phyloP scores from a whole-genome alignment of 2,113 vertebrate genomes.

The Microcebus lehilahytsara region DNA sequence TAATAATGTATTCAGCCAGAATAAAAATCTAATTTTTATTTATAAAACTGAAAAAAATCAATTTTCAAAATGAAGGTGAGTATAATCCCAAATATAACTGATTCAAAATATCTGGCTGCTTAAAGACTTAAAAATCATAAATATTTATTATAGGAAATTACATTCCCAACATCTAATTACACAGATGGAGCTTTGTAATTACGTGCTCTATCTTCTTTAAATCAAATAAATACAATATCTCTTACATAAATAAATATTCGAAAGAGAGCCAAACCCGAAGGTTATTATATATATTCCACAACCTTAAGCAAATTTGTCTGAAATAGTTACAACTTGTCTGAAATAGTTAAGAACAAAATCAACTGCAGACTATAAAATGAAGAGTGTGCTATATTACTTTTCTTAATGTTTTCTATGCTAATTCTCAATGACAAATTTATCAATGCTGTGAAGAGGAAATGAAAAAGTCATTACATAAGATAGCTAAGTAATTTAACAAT shows the following conservation, averaged over 20 bases:
- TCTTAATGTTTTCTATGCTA: not conserved
- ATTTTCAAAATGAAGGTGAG: not conserved
- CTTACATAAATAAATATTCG: slow-evolving; percentile 24
- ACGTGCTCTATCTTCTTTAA: not conserved
- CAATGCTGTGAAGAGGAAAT: not conserved
- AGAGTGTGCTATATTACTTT: not conserved
- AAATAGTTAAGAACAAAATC: not conserved
- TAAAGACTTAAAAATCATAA: not conserved
- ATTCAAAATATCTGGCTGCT: not conserved
- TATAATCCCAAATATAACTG: not conserved
- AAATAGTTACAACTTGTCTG: not conserved
- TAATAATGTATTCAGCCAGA: not conserved
- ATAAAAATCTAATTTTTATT: slow-evolving; percentile 36
- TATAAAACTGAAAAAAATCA: not conserved
- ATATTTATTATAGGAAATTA: slow-evolving; percentile 22
- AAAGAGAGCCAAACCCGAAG: not conserved
- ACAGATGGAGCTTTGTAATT: slow-evolving; percentile 7
- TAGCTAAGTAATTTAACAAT: slow-evolving; percentile 39
- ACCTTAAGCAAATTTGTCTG: not conserved
- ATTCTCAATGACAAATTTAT: slow-evolving; percentile 19
- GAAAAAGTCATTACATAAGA: not conserved
- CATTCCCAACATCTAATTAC: slow-evolving; percentile 35
- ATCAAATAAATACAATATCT: slow-evolving; percentile 24
- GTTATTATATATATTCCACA: not conserved
- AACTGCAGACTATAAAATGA: slow-evolving; percentile 20